Evolutionary conservation across 2,797 vertebrate genomes (phyloP).

Genomic region (Oceanodroma leucorhoa): DNA sequence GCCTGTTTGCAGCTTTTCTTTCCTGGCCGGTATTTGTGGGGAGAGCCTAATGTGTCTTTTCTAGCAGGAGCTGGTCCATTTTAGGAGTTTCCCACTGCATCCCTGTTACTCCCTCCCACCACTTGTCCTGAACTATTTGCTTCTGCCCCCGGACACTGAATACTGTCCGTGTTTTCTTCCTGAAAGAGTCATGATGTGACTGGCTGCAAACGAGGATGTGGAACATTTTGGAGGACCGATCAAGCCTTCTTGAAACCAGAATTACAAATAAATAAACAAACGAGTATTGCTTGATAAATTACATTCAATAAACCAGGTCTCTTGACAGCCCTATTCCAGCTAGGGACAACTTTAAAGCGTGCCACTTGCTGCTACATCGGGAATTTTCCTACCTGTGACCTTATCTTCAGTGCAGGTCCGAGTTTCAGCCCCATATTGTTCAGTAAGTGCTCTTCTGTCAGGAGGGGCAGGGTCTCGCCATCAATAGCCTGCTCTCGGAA

Average conservation of each 20-base stretch:
- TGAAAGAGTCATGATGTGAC: accelerated
- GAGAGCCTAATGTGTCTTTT: accelerated
- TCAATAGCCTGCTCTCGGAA: constrained; percentile 97
- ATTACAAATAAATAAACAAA: background rate
- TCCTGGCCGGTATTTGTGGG: background rate
- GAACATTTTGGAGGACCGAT: background rate
- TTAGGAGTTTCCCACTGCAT: background rate
- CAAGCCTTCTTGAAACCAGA: background rate
- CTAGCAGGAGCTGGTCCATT: background rate
- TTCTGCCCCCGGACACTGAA: background rate
- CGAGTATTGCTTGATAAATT: background rate
- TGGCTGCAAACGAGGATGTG: accelerated
- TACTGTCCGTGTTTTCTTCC: accelerated
- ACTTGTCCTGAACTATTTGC: background rate
- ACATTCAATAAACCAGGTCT: accelerated
- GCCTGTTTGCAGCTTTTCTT: background rate
- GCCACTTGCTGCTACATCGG: accelerated
- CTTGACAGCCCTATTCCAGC: background rate
- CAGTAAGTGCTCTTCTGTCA: constrained; percentile 95
- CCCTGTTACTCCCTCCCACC: background rate
- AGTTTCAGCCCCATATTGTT: constrained; percentile 97
- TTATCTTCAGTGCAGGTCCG: constrained; percentile 94
- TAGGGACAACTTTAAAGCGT: accelerated
- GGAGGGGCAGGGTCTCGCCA: constrained; percentile 92
- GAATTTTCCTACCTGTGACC: constrained; percentile 86